Base-by-base conservation (phyloP, 2,888 invertebrate genomes). In the Mythimna impura region DNA sequence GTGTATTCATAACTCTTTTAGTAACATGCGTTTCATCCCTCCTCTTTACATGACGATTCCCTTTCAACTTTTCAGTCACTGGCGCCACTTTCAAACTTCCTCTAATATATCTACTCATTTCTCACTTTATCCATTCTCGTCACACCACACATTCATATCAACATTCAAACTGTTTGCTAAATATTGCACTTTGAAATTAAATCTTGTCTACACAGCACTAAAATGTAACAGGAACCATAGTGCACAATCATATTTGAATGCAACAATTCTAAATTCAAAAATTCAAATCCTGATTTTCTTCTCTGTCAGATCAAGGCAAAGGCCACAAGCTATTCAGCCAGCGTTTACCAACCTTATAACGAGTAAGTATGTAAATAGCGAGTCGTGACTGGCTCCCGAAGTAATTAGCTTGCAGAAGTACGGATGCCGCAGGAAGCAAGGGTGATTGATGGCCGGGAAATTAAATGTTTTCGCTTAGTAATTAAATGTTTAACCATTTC, bases 351-450 rank as follows among this genome's bases (percentile, higher is more conserved):
- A 70, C 30, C 25, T 57, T 66, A 83, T 61, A 80, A 65, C 66
- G 54, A 84, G 82, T 81, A 81, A 69, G 86, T 88, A 89, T 89
- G 89, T 89, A 90, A 91, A 91, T 87, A 84, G 78, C 55, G 14
- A 68, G 62, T 77, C 86, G 84, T 84, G 86, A 82, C 82, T 64
- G 40, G 85, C 85, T 81, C 85, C 81, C 82, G 82, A 81, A 84
- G 85, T 81, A 84, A 81, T 81, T 81, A 81, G 81, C 71, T 76
- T 84, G 82, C 81, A 84, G 81, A 81, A 82, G 72, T 84, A 76
- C 58, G 82, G 81, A 76, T 81, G 65, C 84, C 25, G 64, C 66
- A 66, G 77, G 77, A 81, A 70, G 64, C 82, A 52, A 40, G 75
- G 62, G 36, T 81, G 81, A 81, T 81, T 84, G 81, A 81, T 81